Percentiles rank a stretch among this genome's conserved stretches.
Evolutionary conservation across 2,797 vertebrate genomes (phyloP).

Genomic region (Rhadinocentrus ornatus): DNA sequence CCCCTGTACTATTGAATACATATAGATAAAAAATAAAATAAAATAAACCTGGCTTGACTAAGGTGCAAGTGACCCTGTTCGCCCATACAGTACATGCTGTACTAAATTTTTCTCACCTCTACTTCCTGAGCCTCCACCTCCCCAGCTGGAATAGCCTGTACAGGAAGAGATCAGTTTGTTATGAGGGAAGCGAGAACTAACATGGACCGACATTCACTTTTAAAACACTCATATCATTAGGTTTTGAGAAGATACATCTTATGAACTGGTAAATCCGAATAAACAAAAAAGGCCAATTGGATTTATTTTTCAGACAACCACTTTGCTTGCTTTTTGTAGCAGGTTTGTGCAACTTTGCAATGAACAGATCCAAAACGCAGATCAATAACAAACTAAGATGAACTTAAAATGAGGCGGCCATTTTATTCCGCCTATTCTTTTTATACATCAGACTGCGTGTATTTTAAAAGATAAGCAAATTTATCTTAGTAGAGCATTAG

Average conservation of each 20-base stretch:
- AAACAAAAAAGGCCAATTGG: too few species aligned
- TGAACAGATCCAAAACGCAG: too few species aligned
- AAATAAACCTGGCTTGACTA: too few species aligned
- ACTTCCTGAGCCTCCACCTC: constrained; percentile 76
- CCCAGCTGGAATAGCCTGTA: constrained; percentile 84
- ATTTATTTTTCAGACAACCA: too few species aligned
- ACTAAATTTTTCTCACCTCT: constrained; percentile 74
- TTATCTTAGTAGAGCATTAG: neutral
- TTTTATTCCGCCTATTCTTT: constrained; percentile 53
- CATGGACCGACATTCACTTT: neutral
- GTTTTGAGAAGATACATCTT: too few species aligned
- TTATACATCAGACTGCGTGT: constrained; percentile 22
- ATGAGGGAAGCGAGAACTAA: neutral
- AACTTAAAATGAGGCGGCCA: constrained; percentile 54
- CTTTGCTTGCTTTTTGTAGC: too few species aligned
- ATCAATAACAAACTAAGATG: neutral
- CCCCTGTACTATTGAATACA: too few species aligned
- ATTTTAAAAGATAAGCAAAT: constrained; percentile 40
- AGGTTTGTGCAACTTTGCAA: neutral
- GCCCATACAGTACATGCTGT: neutral
- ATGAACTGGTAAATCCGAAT: too few species aligned
- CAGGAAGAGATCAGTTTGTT: neutral
- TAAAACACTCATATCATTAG: neutral
- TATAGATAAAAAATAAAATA: too few species aligned
- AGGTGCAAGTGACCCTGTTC: too few species aligned